These are phyloP conservation scores for Ictalurus furcatus DNA, from an alignment of 2,113 vertebrate genomes.

Conservation along the genomic window DNA sequence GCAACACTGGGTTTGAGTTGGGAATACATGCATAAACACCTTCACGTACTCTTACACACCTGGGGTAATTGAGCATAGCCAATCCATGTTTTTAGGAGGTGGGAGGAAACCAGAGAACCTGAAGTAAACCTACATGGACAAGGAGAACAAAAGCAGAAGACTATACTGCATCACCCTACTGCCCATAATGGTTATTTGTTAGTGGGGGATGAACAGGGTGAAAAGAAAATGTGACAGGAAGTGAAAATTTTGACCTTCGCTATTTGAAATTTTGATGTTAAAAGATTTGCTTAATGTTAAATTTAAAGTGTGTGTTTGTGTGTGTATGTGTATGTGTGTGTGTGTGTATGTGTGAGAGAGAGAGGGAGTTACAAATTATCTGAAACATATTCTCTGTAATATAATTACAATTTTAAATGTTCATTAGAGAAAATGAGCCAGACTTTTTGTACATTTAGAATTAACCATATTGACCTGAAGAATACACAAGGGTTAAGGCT, in stretches of 20 bases:
- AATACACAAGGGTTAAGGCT: neutral
- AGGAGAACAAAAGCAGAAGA: neutral
- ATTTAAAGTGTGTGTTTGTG: neutral
- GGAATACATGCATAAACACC: neutral
- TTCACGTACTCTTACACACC: neutral
- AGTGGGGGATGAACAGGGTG: slow-evolving; percentile 18
- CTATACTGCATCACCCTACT: neutral
- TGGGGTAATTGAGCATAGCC: neutral
- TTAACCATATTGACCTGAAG: neutral
- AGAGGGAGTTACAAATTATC: neutral
- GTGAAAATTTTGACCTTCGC: slow-evolving; percentile 12
- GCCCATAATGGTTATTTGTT: neutral
- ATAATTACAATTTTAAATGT: neutral
- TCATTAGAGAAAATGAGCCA: neutral
- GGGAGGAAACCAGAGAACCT: neutral
- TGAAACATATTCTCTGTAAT: neutral
- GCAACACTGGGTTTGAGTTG: neutral
- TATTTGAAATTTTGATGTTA: neutral
- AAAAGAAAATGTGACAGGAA: slow-evolving; percentile 12
- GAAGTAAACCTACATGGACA: neutral
- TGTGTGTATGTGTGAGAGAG: no score
- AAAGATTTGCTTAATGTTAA: neutral
- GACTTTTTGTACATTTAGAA: neutral
- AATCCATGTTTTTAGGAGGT: neutral
- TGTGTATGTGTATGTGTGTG: neutral